Evolutionary conservation across 2,888 invertebrate genomes (phyloP).

Genomic region (Xiphydria camelus): DNA sequence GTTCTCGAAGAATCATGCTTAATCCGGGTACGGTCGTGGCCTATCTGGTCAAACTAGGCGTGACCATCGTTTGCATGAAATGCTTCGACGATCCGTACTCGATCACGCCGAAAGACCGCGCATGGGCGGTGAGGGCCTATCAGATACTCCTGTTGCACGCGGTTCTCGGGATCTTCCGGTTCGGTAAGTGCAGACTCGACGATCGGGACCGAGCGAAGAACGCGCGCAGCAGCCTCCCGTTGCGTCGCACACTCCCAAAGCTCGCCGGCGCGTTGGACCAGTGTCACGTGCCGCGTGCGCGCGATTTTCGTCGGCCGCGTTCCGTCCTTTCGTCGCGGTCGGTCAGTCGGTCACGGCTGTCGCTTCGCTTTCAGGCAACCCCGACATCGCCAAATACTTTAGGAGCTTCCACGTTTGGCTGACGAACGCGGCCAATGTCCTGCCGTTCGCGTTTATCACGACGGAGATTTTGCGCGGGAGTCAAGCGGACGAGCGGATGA

Average conservation of each 20-base stretch:
- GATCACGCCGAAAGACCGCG: slow-evolving; percentile 30
- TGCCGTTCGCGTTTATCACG: slow-evolving; percentile 49
- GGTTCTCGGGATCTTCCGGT: slow-evolving; percentile 47
- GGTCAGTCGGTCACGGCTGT: too few relatives aligned
- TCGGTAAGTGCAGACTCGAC: slow-evolving; percentile 42
- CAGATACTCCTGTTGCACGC: slow-evolving; percentile 50
- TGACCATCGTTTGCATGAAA: slow-evolving; percentile 45
- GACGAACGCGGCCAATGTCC: slow-evolving; percentile 43
- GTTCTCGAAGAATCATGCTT: slow-evolving; percentile 46
- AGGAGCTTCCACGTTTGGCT: slow-evolving; percentile 47
- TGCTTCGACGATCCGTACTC: slow-evolving; percentile 38
- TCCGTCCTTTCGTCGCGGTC: too few relatives aligned
- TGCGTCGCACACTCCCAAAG: too few relatives aligned
- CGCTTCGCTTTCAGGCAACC: slow-evolving; percentile 21
- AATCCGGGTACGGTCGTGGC: slow-evolving; percentile 46
- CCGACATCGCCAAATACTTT: slow-evolving; percentile 34
- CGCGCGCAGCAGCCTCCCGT: too few relatives aligned
- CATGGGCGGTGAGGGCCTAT: slow-evolving; percentile 48
- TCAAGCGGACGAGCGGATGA: slow-evolving; percentile 36
- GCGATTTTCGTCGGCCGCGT: too few relatives aligned
- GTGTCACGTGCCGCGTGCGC: too few relatives aligned
- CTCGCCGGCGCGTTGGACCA: too few relatives aligned
- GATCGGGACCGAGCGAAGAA: too few relatives aligned
- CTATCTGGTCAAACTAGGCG: slow-evolving; percentile 43
- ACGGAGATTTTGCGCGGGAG: slow-evolving; percentile 46